Percentiles rank a stretch among this genome's conserved stretches.
Conservation (phyloP, 2,113 vertebrate species). For the Anser brachyrhynchus region DNA sequence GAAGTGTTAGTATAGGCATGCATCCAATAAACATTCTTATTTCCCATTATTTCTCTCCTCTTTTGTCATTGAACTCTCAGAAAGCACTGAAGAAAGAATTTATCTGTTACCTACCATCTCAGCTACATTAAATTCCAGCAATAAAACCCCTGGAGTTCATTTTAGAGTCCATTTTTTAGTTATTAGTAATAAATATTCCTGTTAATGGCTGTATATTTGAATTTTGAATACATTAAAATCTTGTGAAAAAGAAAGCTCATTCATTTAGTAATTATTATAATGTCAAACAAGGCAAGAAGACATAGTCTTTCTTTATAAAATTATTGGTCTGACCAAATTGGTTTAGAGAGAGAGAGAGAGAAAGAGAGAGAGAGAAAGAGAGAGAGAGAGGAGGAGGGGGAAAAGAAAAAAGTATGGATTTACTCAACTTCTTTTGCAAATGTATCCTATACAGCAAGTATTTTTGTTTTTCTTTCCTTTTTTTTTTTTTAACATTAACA, state of each 20-base stretch:
- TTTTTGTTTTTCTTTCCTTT: too few species aligned
- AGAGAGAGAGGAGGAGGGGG: too few species aligned
- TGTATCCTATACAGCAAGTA: too few species aligned
- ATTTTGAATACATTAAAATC: background rate
- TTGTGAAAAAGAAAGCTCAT: background rate
- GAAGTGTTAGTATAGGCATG: background rate
- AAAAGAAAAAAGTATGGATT: too few species aligned
- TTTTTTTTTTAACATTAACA: too few species aligned
- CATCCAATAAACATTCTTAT: too few species aligned
- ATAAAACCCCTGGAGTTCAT: background rate
- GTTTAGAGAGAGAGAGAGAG: too few species aligned
- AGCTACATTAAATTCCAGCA: background rate
- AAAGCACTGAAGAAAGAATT: background rate
- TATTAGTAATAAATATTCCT: background rate
- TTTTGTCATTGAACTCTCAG: background rate
- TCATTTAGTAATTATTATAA: background rate
- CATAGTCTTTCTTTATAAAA: background rate
- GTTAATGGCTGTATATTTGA: background rate
- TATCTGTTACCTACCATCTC: background rate
- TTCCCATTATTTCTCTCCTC: background rate
- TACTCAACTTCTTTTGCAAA: too few species aligned
- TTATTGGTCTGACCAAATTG: background rate
- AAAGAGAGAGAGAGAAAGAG: too few species aligned
- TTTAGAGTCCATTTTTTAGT: background rate
- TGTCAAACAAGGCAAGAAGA: background rate